These are phyloP conservation scores for Xestia sexstrigata DNA, from an alignment of 2,888 invertebrate genomes.

Conservation along the genomic window DNA sequence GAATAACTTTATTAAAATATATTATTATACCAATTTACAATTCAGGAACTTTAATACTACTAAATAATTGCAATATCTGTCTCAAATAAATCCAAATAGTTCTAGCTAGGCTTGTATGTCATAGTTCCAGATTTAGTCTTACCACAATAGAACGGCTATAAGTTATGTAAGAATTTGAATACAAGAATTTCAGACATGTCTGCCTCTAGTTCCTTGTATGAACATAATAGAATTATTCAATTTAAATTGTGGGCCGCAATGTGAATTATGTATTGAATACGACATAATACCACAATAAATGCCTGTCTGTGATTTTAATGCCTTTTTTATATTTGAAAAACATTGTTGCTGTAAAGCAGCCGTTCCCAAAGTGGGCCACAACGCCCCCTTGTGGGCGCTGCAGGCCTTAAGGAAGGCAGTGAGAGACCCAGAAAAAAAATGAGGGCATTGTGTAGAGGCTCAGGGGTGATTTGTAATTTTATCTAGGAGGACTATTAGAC, in stretches of 20 bases:
- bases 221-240: conserved; percentile 33
- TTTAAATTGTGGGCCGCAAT: conserved; percentile 22
- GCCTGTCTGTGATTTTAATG: not conserved
- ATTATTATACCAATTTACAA: conserved; percentile 5
- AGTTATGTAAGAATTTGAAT: conserved; percentile 46
- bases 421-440: too few species aligned
- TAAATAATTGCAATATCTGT: conserved; percentile 44
- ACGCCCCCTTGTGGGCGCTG: too few species aligned
- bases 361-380: too few species aligned
- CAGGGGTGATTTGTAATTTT: too few species aligned
- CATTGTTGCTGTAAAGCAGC: not conserved
- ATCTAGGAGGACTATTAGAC: too few species aligned
- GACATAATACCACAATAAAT: conserved; percentile 27
- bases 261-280: conserved; percentile 45
- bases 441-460: too few species aligned
- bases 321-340: conserved; percentile 4
- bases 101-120: conserved; percentile 21
- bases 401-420: too few species aligned
- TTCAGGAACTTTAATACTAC: conserved; percentile 25
- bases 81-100: conserved; percentile 34
- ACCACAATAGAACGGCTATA: conserved; percentile 41
- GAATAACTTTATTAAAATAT: conserved; percentile 12
- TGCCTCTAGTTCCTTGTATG: conserved; percentile 53
- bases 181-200: conserved; percentile 48
- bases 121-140: conserved; percentile 21